Evolutionary conservation across 2,797 vertebrate genomes (phyloP).

Genomic region (Selene dorsalis): DNA sequence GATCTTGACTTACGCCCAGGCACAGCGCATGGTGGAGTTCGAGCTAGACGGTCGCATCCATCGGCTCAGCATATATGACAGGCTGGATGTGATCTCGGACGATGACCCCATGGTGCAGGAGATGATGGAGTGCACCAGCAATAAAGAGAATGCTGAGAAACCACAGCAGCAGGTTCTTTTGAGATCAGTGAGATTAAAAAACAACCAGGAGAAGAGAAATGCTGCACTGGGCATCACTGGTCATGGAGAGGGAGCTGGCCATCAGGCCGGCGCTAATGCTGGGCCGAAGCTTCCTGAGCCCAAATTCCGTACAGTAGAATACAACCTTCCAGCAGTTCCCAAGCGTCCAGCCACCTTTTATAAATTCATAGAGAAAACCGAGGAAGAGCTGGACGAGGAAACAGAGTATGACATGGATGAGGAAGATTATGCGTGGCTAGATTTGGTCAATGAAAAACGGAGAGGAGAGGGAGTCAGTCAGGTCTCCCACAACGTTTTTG

Average conservation of each 20-base stretch:
- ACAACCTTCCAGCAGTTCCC: conserved; percentile 93
- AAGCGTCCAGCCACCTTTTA: conserved; percentile 89
- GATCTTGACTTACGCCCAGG: conserved; percentile 97
- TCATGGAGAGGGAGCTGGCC: conserved; percentile 66
- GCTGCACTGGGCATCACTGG: conserved; percentile 78
- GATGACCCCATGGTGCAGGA: conserved; percentile 94
- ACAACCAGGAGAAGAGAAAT: conserved; percentile 91
- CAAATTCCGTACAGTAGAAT: conserved; percentile 93
- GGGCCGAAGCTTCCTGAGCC: conserved; percentile 90
- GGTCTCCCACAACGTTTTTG: conserved; percentile 95
- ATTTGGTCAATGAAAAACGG: conserved; percentile 94
- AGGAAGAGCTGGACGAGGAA: conserved; percentile 95
- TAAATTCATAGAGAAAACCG: conserved; percentile 91
- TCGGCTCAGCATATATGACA: conserved; percentile 95
- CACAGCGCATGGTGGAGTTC: conserved; percentile 98
- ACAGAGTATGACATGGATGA: conserved; percentile 99
- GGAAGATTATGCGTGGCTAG: conserved; percentile 97
- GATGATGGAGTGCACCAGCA: conserved; percentile 96
- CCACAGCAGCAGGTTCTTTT: conserved; percentile 87
- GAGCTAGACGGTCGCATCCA: conserved; percentile 95
- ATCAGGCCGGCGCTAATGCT: conserved; percentile 22
- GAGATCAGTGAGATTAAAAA: conserved; percentile 90
- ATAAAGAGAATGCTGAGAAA: conserved; percentile 96
- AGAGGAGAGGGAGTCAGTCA: conserved; percentile 90
- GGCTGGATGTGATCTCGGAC: conserved; percentile 92